Percentiles rank a stretch among this genome's conserved stretches.
These are phyloP conservation scores for Andricus curvator DNA, from an alignment of 2,888 invertebrate genomes.

Conservation along the genomic window DNA sequence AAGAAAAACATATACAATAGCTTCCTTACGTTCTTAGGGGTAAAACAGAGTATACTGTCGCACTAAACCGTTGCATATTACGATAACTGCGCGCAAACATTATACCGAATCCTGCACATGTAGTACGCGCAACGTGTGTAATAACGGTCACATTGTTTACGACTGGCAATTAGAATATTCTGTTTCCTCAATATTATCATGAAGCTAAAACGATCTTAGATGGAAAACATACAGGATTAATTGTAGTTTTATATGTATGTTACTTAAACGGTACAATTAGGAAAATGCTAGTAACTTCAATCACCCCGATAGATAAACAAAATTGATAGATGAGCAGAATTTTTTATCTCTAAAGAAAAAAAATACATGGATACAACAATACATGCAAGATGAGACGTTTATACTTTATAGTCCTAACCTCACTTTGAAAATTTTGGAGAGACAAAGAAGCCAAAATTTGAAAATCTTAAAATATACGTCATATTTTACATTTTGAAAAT, in stretches of 20 bases:
- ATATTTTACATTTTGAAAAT: no score
- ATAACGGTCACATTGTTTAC: constrained; percentile 18
- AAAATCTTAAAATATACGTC: no score
- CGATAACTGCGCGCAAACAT: constrained; percentile 16
- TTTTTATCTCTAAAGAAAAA: no score
- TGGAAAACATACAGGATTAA: not conserved
- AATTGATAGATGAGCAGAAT: no score
- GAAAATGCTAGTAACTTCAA: not conserved
- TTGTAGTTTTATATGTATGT: not conserved
- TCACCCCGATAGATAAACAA: no score
- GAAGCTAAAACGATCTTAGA: not conserved
- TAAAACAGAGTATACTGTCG: not conserved
- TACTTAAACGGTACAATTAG: not conserved
- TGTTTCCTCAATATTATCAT: constrained; percentile 9
- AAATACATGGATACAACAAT: no score
- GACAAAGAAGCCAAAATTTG: no score
- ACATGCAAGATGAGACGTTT: no score
- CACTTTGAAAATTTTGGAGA: no score
- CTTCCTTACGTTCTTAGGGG: not conserved
- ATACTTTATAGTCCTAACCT: no score
- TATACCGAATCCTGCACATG: not conserved
- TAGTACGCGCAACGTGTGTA: not conserved
- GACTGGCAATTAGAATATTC: constrained; percentile 19
- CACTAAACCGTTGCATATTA: constrained; percentile 7
- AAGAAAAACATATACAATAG: not conserved